phyloP scores from a whole-genome alignment of 2,888 invertebrate genomes.

The Phaonia tiefii region DNA sequence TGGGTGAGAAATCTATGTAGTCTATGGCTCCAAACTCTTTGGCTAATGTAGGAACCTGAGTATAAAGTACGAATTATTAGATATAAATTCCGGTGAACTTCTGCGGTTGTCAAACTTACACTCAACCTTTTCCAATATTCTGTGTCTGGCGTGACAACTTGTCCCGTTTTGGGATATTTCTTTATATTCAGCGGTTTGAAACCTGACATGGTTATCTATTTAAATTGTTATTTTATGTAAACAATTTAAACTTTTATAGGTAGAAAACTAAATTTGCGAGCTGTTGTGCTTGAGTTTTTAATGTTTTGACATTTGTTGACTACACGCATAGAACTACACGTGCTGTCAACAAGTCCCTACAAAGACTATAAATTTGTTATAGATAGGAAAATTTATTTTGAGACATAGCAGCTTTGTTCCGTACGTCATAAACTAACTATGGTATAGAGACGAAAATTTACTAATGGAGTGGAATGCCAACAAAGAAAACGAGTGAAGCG shows the following conservation, averaged over 20 bases:
- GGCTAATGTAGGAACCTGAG: conserved; percentile 89
- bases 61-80: too few relatives aligned
- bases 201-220: conserved; percentile 52
- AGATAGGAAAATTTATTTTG: too few relatives aligned
- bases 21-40: conserved; percentile 97
- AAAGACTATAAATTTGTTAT: too few relatives aligned
- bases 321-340: conserved; percentile 54
- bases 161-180: conserved; percentile 75
- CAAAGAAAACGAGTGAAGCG: too few relatives aligned
- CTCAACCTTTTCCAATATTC: conserved; percentile 94
- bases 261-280: not conserved
- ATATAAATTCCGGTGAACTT: not conserved
- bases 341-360: conserved; percentile 53
- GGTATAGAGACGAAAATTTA: too few relatives aligned
- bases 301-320: conserved; percentile 60
- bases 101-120: conserved; percentile 82
- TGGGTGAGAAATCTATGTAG: conserved; percentile 93
- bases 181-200: conserved; percentile 77
- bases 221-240: not conserved
- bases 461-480: too few relatives aligned
- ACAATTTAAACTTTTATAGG: not conserved
- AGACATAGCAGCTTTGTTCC: too few relatives aligned
- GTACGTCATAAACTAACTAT: too few relatives aligned
- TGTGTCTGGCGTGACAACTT: conserved; percentile 88
- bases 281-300: conserved; percentile 14